Conservation (phyloP, 53 echinoderm and acorn worm species). For the Paracentrotus lividus region DNA sequence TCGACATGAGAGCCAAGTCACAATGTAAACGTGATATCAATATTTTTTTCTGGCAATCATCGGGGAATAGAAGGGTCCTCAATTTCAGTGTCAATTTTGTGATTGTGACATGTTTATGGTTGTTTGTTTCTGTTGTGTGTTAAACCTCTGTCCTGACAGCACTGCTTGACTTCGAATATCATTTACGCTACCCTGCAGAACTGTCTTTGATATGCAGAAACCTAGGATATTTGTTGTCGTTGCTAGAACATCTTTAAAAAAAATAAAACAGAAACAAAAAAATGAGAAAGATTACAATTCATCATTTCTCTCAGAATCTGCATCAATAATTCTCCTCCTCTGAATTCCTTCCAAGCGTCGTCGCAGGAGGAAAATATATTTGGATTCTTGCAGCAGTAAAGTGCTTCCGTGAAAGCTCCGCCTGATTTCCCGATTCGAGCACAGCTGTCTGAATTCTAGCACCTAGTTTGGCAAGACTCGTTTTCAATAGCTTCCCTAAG, state of each 20-base stretch:
- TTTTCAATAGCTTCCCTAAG: background rate
- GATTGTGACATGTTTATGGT: background rate
- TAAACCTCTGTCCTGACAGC: background rate
- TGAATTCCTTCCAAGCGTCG: background rate
- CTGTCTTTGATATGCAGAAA: background rate
- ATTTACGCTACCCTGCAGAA: background rate
- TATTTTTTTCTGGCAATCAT: background rate
- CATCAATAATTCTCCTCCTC: background rate
- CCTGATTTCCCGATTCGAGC: constrained; percentile 38
- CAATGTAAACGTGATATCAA: no score
- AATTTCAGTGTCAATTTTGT: constrained; percentile 24
- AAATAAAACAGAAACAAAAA: no score
- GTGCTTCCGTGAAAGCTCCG: constrained; percentile 11
- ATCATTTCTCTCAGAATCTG: background rate
- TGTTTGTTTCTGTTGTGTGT: constrained; percentile 7
- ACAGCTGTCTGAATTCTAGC: constrained; percentile 40
- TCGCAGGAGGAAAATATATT: background rate
- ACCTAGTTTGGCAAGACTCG: constrained; percentile 6
- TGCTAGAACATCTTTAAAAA: background rate
- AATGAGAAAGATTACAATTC: background rate
- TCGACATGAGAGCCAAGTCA: no score
- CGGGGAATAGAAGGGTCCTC: background rate
- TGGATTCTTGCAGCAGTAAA: background rate
- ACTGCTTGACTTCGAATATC: background rate
- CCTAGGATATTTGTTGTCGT: background rate